Base-by-base conservation (phyloP, 2,113 vertebrate species). In the Nerophis lumbriciformis region DNA sequence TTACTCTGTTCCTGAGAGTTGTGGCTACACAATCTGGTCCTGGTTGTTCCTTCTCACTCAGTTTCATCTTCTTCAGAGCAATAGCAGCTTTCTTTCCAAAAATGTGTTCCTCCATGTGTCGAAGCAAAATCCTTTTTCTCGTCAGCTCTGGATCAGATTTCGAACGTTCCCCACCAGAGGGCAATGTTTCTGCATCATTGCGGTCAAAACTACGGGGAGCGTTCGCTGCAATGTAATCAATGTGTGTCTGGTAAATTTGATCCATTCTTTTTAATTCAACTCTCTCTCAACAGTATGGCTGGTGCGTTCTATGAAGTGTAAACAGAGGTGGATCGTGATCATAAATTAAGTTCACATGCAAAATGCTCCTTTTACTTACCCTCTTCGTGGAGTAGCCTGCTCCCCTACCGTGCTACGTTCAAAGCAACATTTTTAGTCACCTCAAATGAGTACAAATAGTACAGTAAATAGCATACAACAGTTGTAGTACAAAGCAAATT, bases 1-100 rank as follows among this genome's bases (percentile, higher is more conserved):
- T 68, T 42, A 88, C 85, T 39, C 79, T 75, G 6, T 81, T 72
- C 70, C 42, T 65, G 0, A 88, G 82, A 21, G 64, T 45, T 59
- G 45, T 21, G 15, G 6, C 45, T 2, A 19, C 8, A 6, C 19
- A 11, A 0, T 37, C 59, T 0, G 44, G 10, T 2, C 8, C 1
- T 0, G n/a, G 14, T 45, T 4, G 10, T 2, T 21, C 48, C 14
- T 59, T 57, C 16, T 36, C 16, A 39, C 21, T 4, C 1, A 13
- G 38, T 13, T 61, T 37, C 2, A 71, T 37, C 0, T 35, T 21
- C 71, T 82, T 82, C 16, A 65, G 21, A n/a, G 72, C 63, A 1
- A 87, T 50, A 1, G 65, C 2, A 37, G 69, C 68, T 73, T 72
- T 85, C 54, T 76, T 83, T 0, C 35, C 3, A 0, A 72, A 7